Conservation (phyloP, 2,888 invertebrate species). For the Camptogramma bilineatum region DNA sequence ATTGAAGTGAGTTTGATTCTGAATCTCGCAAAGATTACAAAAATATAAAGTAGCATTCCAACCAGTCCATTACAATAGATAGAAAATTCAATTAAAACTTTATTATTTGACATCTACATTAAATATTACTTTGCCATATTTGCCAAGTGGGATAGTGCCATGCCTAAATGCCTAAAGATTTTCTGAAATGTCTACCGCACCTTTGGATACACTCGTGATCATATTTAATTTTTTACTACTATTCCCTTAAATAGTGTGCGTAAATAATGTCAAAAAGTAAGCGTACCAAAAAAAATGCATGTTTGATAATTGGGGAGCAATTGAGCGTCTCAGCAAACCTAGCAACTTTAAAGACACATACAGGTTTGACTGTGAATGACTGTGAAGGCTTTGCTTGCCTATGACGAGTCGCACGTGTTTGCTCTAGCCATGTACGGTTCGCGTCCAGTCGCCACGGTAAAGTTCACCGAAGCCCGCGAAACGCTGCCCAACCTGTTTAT, state of each 20-base stretch:
- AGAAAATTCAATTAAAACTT: too few species aligned
- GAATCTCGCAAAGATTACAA: background rate
- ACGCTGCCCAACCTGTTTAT: conserved; percentile 58
- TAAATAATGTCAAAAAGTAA: too few species aligned
- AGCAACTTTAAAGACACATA: conserved; percentile 11
- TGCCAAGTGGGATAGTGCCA: too few species aligned
- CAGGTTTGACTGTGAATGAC: conserved; percentile 6
- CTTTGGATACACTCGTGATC: too few species aligned
- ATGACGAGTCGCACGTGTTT: conserved; percentile 68
- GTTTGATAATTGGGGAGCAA: conserved; percentile 8
- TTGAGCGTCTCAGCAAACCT: conserved; percentile 14
- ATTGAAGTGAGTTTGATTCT: background rate
- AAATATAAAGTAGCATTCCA: too few species aligned
- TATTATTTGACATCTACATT: too few species aligned
- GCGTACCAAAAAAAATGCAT: background rate
- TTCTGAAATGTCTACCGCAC: too few species aligned
- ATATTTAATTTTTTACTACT: too few species aligned
- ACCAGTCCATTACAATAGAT: too few species aligned
- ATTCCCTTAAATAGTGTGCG: too few species aligned
- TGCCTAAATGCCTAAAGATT: too few species aligned
- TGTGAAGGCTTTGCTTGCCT: conserved; percentile 42
- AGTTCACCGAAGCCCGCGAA: conserved; percentile 69
- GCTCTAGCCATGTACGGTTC: conserved; percentile 64
- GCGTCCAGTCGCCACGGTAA: conserved; percentile 58
- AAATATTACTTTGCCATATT: too few species aligned